Conservation (phyloP, 1,140 invertebrate species). For the Bombus picipes region DNA sequence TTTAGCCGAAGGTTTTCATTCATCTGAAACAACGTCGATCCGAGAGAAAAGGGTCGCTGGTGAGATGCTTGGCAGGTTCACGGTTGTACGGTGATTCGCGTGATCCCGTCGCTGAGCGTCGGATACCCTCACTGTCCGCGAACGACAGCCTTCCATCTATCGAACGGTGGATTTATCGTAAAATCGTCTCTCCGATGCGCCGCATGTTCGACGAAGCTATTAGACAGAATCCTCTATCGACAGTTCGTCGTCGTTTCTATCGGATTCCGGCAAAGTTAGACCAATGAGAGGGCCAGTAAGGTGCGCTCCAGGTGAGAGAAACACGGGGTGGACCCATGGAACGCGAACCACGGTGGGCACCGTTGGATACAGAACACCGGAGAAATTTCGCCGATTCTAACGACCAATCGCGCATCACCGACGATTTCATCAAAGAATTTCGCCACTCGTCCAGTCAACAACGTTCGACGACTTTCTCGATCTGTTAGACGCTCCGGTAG, state of each 20-base stretch:
- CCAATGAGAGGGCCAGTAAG: slow-evolving; percentile 54
- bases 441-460: not conserved
- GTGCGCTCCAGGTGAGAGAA: slow-evolving; percentile 47
- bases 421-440: not conserved
- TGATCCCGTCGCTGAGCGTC: slow-evolving; percentile 58
- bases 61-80: slow-evolving; percentile 33
- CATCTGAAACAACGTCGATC: too few relatives aligned
- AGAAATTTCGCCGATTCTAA: slow-evolving; percentile 33
- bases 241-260: not conserved
- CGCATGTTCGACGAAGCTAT: not conserved
- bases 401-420: not conserved
- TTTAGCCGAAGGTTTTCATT: not conserved
- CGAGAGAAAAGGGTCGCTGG: not conserved
- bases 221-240: too few relatives aligned
- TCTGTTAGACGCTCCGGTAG: not conserved
- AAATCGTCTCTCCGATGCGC: slow-evolving; percentile 1
- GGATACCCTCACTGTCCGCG: slow-evolving; percentile 29
- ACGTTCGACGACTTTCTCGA: not conserved
- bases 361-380: slow-evolving; percentile 42
- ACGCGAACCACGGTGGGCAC: slow-evolving; percentile 45
- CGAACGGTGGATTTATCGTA: not conserved
- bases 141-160: not conserved
- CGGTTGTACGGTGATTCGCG: slow-evolving; percentile 33
- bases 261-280: slow-evolving; percentile 11
- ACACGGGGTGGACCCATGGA: slow-evolving; percentile 62